phyloP scores from a whole-genome alignment of 23 tunicate species.

The Ciona savignyi region DNA sequence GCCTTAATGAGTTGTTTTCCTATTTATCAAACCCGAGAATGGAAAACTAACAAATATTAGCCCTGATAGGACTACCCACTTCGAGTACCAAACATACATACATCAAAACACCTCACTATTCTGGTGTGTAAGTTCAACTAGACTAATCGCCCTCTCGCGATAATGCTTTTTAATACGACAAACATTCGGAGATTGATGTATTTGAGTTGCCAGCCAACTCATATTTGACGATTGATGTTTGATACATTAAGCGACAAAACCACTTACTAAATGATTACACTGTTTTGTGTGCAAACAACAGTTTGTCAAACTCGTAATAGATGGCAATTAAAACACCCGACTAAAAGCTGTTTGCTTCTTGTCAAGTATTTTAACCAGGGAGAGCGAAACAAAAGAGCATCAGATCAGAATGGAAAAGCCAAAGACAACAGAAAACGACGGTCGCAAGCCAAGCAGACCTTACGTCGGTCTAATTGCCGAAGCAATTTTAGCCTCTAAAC shows the following conservation, averaged over 20 bases:
- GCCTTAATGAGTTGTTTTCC: background rate
- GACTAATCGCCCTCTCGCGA: background rate
- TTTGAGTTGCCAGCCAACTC: background rate
- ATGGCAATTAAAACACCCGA: too few species aligned
- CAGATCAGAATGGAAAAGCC: background rate
- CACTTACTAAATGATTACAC: background rate
- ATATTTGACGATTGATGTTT: background rate
- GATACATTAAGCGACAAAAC: background rate
- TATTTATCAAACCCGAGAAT: background rate
- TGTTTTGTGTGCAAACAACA: too few species aligned
- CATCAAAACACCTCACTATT: background rate
- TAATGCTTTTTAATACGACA: background rate
- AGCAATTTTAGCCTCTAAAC: constrained; percentile 6
- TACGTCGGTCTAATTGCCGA: constrained; percentile 15
- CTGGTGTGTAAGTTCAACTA: background rate
- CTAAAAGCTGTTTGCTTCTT: too few species aligned
- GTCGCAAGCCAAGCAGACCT: background rate
- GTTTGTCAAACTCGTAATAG: too few species aligned
- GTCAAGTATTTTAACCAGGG: too few species aligned
- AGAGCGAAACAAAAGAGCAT: too few species aligned
- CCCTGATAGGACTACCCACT: background rate
- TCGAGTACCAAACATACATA: background rate
- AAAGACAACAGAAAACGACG: constrained; percentile 1
- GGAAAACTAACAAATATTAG: background rate
- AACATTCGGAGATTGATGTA: background rate